These are phyloP conservation scores for Hestina assimilis DNA, from an alignment of 1,140 invertebrate genomes.

Conservation along the genomic window DNA sequence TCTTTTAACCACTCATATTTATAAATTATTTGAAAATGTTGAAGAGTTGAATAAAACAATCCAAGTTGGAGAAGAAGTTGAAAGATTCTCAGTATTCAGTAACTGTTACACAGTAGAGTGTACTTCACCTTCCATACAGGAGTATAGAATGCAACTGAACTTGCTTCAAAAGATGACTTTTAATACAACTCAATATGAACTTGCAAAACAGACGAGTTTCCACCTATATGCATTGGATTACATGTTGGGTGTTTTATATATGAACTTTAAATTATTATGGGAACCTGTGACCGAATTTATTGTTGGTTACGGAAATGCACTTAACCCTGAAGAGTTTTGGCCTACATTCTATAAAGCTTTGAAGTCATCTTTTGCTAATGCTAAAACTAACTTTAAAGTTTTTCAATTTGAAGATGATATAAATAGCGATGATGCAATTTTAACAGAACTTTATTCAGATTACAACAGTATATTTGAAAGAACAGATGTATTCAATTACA, in stretches of 20 bases:
- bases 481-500: constrained; percentile 86
- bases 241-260: constrained; percentile 88
- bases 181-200: constrained; percentile 78
- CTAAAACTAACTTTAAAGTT: constrained; percentile 53
- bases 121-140: constrained; percentile 82
- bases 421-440: constrained; percentile 40
- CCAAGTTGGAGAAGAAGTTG: constrained; percentile 48
- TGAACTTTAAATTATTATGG: constrained; percentile 95
- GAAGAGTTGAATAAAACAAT: constrained; percentile 62
- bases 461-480: constrained; percentile 76
- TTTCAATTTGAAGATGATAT: constrained; percentile 61
- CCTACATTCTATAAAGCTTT: constrained; percentile 83
- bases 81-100: constrained; percentile 80
- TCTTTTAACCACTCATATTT: constrained; percentile 84
- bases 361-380: constrained; percentile 56
- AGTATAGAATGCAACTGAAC: constrained; percentile 87
- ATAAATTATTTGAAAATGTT: constrained; percentile 83
- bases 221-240: constrained; percentile 84
- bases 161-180: constrained; percentile 85
- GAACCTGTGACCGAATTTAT: constrained; percentile 88
- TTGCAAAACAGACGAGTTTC: constrained; percentile 79
- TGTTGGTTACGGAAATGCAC: constrained; percentile 82
- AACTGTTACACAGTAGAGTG: constrained; percentile 85
- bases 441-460: constrained; percentile 56
- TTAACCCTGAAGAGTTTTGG: constrained; percentile 88